Evolutionary conservation across 2,797 vertebrate species (phyloP).

Genomic region (Gymnoscopelus braueri): DNA sequence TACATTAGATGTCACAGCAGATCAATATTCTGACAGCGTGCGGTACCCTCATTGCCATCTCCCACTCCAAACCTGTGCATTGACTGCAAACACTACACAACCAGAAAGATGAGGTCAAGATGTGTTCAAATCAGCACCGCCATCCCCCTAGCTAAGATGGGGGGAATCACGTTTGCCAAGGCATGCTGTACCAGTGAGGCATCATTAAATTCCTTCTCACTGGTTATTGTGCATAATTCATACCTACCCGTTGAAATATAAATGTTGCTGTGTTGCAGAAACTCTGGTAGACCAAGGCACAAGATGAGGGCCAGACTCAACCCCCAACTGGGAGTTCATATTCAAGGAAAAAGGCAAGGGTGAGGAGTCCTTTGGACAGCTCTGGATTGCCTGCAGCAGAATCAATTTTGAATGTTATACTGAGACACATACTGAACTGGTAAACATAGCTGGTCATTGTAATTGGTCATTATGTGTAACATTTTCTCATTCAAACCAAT

Average conservation of each 20-base stretch:
- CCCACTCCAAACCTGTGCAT: slow-evolving; percentile 58
- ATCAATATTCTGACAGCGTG: slow-evolving; percentile 80
- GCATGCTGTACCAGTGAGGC: slow-evolving; percentile 78
- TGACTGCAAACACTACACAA: slow-evolving; percentile 70
- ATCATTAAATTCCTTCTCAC: slow-evolving; percentile 91
- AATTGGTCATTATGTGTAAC: slow-evolving; percentile 51
- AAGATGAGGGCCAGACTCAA: slow-evolving; percentile 62
- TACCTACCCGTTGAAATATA: slow-evolving; percentile 89
- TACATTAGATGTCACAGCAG: slow-evolving; percentile 72
- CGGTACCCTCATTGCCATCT: slow-evolving; percentile 58
- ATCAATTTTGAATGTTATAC: slow-evolving; percentile 66
- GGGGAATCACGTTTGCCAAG: slow-evolving; percentile 71
- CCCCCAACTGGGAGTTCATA: slow-evolving; percentile 56
- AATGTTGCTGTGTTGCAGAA: slow-evolving; percentile 84
- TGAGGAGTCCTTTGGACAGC: slow-evolving; percentile 57
- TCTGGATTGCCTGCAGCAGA: slow-evolving; percentile 58
- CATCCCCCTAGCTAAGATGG: slow-evolving; percentile 71
- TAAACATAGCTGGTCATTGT: slow-evolving; percentile 41
- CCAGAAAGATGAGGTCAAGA: slow-evolving; percentile 78
- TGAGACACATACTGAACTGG: slow-evolving; percentile 20
- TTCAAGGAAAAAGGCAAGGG: slow-evolving; percentile 59
- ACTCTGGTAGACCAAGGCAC: slow-evolving; percentile 65
- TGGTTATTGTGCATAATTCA: slow-evolving; percentile 92
- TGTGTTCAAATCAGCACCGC: slow-evolving; percentile 79
- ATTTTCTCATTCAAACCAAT: slow-evolving; percentile 24